A percentile compares a stretch with the other conserved stretches of the same genome.
These are phyloP conservation scores for Catharus bicknelli DNA, from an alignment of 2,113 vertebrate species.

Conservation along the genomic window DNA sequence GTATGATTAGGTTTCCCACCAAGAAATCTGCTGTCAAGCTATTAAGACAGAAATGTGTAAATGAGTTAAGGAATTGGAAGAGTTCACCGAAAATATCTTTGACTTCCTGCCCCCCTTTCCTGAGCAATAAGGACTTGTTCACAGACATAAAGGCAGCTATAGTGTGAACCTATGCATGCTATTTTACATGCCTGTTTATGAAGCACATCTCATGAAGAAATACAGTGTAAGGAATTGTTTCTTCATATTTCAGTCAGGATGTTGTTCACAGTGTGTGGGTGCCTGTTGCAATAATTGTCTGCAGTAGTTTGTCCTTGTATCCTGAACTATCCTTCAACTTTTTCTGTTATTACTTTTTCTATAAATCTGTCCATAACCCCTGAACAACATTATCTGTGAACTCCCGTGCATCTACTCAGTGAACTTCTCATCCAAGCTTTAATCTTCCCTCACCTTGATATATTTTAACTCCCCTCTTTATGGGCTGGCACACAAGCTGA, in stretches of 20 bases:
- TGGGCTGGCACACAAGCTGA: neutral
- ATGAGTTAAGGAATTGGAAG: neutral
- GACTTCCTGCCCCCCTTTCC: neutral
- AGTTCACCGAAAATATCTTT: neutral
- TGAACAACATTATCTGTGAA: constrained; percentile 7
- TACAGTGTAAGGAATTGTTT: neutral
- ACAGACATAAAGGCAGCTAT: neutral
- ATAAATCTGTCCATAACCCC: constrained; percentile 9
- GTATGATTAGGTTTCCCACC: neutral
- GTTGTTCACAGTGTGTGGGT: fast-evolving
- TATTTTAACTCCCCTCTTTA: constrained; percentile 13
- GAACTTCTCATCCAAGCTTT: constrained; percentile 21
- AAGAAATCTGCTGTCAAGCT: neutral
- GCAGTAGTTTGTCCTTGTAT: neutral
- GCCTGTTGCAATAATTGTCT: neutral
- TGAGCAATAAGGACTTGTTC: neutral
- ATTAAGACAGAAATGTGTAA: neutral
- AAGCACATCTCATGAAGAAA: neutral
- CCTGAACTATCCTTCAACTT: constrained; percentile 56
- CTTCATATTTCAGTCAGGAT: fast-evolving
- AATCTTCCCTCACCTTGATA: constrained; percentile 32
- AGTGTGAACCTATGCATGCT: neutral
- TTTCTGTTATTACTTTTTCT: neutral
- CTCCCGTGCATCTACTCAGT: neutral
- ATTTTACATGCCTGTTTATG: neutral